Base-by-base conservation (phyloP, 2,113 vertebrate genomes). In the Tyrannus savana region DNA sequence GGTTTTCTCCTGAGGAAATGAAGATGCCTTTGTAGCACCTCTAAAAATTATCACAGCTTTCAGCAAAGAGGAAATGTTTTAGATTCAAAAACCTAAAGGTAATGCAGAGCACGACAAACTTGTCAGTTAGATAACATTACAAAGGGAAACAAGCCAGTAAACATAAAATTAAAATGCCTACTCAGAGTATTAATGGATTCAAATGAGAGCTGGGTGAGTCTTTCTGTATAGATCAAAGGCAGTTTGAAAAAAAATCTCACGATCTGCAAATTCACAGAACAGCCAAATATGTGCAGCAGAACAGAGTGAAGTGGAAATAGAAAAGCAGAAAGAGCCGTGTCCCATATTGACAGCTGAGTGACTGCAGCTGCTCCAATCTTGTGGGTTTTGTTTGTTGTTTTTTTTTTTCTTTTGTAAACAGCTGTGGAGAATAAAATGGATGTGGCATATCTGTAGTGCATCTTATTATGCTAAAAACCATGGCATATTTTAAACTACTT, bases 161-260 rank as follows among this genome's bases (percentile, higher is more conserved):
- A 97, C 80, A 95, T 55, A 37, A 82, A 75, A 94, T 79, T 87
- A 95, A 95, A 96, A 93, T 66, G 77, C 87, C 91, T 96, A 68
- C 88, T 94, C 72, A 72, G 92, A 84, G 62, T 72, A 95, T 93
- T 93, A 93, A 94, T 90, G 85, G 80, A 95, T 96, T 95, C 76
- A 96, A 60, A 90, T 69, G 88, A 93, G 90, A 78, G 60, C 79
- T 76, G 89, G n/a, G 71, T 69, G 75, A 94, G 33, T 50, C 79
- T 73, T 93, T 92, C 89, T 75, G 85, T 80, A 88, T 6, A 88
- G 90, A 96, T 97, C 90, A 97, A 96, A 96, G 84, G 85, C 82
- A 90, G 76, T 56, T 81, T 18, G 37, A 74, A 82, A 91, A 88
- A 76, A 69, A 83, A 68, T 6, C 47, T 93, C 90, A 77, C 35